Base-by-base conservation (phyloP, 2,797 vertebrate species). In the Chlorospingus semifuscus region DNA sequence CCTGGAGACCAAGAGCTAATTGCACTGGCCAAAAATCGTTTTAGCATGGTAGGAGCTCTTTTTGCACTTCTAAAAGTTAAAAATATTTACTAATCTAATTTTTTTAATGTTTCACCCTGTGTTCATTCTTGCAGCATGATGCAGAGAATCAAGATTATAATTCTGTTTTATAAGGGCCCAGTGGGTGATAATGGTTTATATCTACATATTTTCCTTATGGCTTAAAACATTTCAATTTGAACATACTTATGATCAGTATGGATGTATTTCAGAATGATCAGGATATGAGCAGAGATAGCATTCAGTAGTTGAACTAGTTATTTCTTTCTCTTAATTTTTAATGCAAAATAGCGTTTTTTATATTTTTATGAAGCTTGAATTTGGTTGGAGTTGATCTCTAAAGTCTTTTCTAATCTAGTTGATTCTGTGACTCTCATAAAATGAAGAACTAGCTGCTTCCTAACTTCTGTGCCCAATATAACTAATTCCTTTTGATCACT, bases 1-100 rank as follows among this genome's bases (percentile, higher is more conserved):
- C 99, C 99, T 1, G 99, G 99, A 71, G 99, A 99, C 95, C 99
- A 99, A 90, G 99, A 99, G 81, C 98, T 99, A 41, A 99, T 99
- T 36, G 97, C 98, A 3, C 96, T 99, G 70, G 99, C 99, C 34
- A 99, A 99, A 97, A 99, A 97, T 94, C 98, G 99, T 66, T 99
- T 99, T 94, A 98, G 98, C 29, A 98, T 99, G 99, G 99, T 99
- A 93, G 29, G 95, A 91, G 4, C 47, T 59, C 32, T 36, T 87
- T 66, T 71, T 70, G 44, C n/a, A n/a, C 36, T 87, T 88, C 15
- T 41, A 52, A 55, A 71, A 42, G 8, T 3, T 60, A 66, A 34
- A 82, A 77, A 59, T 56, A 66, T 59, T 71, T 70, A 21, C 15
- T 76, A 36, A 52, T 21, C 9, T 32, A n/a, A 12, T 24, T 39